Evolutionary conservation across 2,113 vertebrate genomes (phyloP).

Genomic region (Mixornis gularis): DNA sequence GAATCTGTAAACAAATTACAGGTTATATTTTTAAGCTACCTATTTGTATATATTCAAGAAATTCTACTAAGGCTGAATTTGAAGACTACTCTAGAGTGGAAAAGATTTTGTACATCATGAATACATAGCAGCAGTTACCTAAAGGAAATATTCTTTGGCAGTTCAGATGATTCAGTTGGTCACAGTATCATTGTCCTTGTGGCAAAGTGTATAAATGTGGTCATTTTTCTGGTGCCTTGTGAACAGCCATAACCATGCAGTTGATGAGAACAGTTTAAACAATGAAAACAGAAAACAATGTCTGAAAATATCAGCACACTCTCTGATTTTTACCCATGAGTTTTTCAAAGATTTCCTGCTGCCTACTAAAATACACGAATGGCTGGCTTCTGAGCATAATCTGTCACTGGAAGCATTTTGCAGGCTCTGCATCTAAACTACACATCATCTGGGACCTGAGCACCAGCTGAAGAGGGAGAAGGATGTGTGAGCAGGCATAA

Average conservation of each 20-base stretch:
- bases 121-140: background rate
- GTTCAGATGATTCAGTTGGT: background rate
- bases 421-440: background rate
- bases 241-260: conserved; percentile 31
- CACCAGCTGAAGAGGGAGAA: background rate
- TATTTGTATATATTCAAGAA: background rate
- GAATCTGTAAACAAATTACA: background rate
- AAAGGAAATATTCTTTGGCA: background rate
- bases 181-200: background rate
- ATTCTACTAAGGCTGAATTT: background rate
- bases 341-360: conserved; percentile 24
- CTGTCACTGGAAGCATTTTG: conserved; percentile 16
- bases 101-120: background rate
- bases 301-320: conserved; percentile 14
- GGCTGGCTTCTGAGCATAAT: conserved; percentile 39
- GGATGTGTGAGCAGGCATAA: background rate
- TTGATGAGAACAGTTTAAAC: conserved; percentile 39
- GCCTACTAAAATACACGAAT: conserved; percentile 17
- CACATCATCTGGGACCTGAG: background rate
- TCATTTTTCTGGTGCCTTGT: conserved; percentile 13
- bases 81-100: background rate
- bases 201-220: background rate
- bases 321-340: conserved; percentile 23
- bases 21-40: background rate
- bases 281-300: conserved; percentile 49